phyloP scores from a whole-genome alignment of 2,113 vertebrate species.

The Ophthalmolycus amberensis region DNA sequence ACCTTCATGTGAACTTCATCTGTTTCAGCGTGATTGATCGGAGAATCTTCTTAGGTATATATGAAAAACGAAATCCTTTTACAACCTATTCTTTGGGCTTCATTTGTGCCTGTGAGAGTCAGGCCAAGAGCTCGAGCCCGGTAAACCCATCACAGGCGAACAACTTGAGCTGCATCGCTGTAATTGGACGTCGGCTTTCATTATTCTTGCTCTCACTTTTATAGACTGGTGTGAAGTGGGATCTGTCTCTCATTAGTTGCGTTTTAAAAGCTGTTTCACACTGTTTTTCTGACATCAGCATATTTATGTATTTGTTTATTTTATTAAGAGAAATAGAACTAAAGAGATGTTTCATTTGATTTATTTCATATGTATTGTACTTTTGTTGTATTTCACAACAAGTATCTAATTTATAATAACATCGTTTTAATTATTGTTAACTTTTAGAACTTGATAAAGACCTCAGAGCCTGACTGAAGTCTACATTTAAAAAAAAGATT shows the following conservation, averaged over 20 bases:
- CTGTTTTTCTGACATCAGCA: constrained; percentile 14
- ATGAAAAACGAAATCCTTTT: constrained; percentile 25
- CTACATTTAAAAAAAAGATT: neutral
- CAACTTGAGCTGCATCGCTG: constrained; percentile 30
- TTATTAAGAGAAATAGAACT: neutral
- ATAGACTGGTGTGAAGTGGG: constrained; percentile 37
- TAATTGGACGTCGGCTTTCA: constrained; percentile 49
- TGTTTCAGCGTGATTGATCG: constrained; percentile 25
- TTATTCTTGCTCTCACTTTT: constrained; percentile 27
- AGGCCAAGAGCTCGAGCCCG: constrained; percentile 31
- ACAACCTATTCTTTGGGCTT: constrained; percentile 34
- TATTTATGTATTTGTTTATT: constrained; percentile 29
- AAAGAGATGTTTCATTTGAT: neutral
- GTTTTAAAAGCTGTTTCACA: constrained; percentile 24
- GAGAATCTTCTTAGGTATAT: constrained; percentile 35
- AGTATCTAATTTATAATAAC: neutral
- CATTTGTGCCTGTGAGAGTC: constrained; percentile 25
- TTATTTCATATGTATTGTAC: neutral
- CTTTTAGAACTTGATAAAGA: neutral
- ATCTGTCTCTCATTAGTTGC: constrained; percentile 34
- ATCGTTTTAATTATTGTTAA: neutral
- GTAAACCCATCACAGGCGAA: constrained; percentile 45
- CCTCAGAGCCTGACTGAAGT: neutral
- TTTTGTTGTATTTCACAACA: constrained; percentile 4
- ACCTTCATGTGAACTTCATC: constrained; percentile 28